Evolutionary conservation across 2,113 vertebrate genomes (phyloP).

Genomic region (Tylochromis polylepis): DNA sequence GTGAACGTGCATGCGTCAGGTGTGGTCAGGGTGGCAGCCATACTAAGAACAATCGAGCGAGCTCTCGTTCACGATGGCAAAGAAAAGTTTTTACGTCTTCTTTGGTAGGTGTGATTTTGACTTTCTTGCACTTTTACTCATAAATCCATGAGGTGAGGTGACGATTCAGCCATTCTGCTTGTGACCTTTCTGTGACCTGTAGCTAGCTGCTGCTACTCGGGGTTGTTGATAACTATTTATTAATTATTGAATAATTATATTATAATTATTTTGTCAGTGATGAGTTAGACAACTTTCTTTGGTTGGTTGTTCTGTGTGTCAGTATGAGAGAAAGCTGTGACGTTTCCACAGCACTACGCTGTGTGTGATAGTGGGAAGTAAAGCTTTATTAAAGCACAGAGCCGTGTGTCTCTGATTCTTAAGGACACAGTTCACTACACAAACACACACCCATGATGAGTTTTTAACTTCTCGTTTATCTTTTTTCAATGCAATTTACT

Average conservation of each 20-base stretch:
- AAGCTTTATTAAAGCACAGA: too few species aligned
- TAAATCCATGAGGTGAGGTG: neutral
- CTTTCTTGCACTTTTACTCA: neutral
- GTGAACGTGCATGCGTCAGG: neutral
- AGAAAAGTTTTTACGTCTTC: neutral
- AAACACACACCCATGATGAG: neutral
- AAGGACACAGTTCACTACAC: too few species aligned
- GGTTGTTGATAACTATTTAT: too few species aligned
- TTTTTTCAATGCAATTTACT: neutral
- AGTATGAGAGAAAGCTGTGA: too few species aligned
- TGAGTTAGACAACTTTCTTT: neutral
- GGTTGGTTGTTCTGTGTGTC: neutral
- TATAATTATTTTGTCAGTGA: too few species aligned
- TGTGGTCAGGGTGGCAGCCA: neutral
- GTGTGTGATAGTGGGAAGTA: too few species aligned
- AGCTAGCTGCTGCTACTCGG: neutral
- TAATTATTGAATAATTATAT: too few species aligned
- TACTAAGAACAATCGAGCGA: neutral
- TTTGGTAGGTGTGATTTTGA: neutral
- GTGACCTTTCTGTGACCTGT: neutral
- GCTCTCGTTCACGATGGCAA: neutral
- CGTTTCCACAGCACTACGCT: too few species aligned
- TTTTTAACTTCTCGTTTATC: neutral
- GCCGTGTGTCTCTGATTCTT: too few species aligned
- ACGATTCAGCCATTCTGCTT: neutral